Evolutionary conservation across 2,797 vertebrate genomes (phyloP), one percentile per base, ranked within the genome.

Genomic region (Valencia hispanica): DNA sequence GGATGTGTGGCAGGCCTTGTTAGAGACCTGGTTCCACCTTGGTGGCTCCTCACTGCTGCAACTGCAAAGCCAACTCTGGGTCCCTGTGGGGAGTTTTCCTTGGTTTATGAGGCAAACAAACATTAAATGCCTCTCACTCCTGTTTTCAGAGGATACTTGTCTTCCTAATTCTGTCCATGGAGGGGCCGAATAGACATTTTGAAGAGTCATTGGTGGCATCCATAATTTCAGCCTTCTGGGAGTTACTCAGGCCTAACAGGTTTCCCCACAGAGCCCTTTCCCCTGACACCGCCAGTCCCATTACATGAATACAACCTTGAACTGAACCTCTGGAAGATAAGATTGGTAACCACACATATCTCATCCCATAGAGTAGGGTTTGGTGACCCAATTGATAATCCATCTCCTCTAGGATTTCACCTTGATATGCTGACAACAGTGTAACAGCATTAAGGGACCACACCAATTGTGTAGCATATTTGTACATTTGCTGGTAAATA

Each of bases 341-440:
- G 53, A 27, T 55, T 3, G 1, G 27, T 55, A 1, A 55, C 50
- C 50, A 55, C n/a, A 55, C n/a, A 14, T 9, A 25, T 68, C 22
- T 74, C n/a, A 51, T 55, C 51, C 65, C 65, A 55, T 6, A 45
- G 63, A 20, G 22, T 50, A 20, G 30, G 27, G n/a, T 41, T 45
- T 11, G 22, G 36, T 34, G 43, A 11, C 39, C 65, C 65, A 68
- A 39, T 11, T 41, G 65, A 25, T 0, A 1, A 36, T 53, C 27
- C 20, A 75, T 57, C 22, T 45, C 65, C 39, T 75, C 39, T 39
- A 47, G 20, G 32, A 53, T 75, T 15, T 75, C 53, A 25, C 41
- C 39, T 75, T 68, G 39, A 57, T 57, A 75, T 15, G 65, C 39
- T 55, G 51, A 43, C 48, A 70, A 25, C 25, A 57, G 5, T 45